Evolutionary conservation across 2,888 invertebrate genomes (phyloP), one percentile per base, ranked within the genome.

Genomic region (Machimus rusticus): DNA sequence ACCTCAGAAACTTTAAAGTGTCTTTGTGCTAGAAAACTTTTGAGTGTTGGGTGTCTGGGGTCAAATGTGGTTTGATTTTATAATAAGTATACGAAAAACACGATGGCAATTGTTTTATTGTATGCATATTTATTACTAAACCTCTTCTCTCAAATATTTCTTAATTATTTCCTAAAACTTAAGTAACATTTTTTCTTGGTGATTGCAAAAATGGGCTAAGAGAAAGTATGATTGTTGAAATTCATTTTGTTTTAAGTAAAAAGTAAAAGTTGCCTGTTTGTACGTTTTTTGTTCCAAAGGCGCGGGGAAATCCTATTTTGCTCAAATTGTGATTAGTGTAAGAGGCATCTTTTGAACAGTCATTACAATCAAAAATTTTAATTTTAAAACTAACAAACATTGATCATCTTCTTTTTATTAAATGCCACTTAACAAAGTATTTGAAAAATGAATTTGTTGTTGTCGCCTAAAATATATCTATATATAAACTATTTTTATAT

Each of bases 161-260:
- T 74, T 81, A 12, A 92, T 89, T 77, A 90, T 90, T 57, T 92
- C 92, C 82, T 92, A 92, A 0, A 92, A 90, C 0, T 93, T 92
- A 31, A 91, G 87, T 57, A 91, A 91, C 0, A 39, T 19, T 74
- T 0, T 89, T 90, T 0, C 5, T 51, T 51, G 51, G 5, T 46
- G 43, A n/a, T 51, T 51, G n/a, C 51, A 51, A 51, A 51, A 51
- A n/a, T 51, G n/a, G n/a, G 51, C 51, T 51, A n/a, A n/a, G 51
- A 16, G 51, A 51, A 51, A 51, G 16, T n/a, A 51, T n/a, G 51
- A n/a, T 51, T 51, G 5, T n/a, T n/a, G 51, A n/a, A 51, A 51
- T 51, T n/a, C n/a, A n/a, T 51, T 6, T 51, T 51, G n/a, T 51
- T n/a, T 51, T 6, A 51, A 51, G 51, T 16, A n/a, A n/a, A 51